phyloP scores from a whole-genome alignment of 2,888 invertebrate genomes.

The Podotricha telesiphe region DNA sequence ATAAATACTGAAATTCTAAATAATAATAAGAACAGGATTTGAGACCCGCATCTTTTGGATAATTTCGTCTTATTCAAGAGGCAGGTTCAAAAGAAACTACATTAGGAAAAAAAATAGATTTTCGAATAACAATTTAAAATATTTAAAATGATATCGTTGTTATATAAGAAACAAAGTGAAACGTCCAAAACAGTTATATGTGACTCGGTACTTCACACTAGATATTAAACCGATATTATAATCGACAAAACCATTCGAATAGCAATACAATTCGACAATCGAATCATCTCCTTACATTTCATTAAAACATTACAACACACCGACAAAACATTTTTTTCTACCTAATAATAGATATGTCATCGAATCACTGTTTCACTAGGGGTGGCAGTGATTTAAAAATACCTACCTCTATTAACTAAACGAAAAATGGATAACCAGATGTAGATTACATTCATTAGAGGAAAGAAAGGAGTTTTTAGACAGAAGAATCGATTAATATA shows the following conservation, averaged over 20 bases:
- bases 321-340: constrained; percentile 74
- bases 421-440: constrained; percentile 32
- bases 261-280: constrained; percentile 38
- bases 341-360: constrained; percentile 82
- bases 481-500: constrained; percentile 14
- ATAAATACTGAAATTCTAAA: neutral
- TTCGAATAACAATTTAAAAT: constrained; percentile 1
- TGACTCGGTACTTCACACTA: constrained; percentile 35
- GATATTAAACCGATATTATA: constrained; percentile 39
- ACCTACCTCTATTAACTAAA: constrained; percentile 43
- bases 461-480: too few species aligned
- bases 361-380: constrained; percentile 77
- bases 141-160: constrained; percentile 13
- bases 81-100: too few species aligned
- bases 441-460: too few species aligned
- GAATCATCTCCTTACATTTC: constrained; percentile 44
- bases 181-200: constrained; percentile 25
- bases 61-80: neutral
- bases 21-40: neutral
- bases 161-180: constrained; percentile 29
- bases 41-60: neutral
- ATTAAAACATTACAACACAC: constrained; percentile 57
- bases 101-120: too few species aligned
- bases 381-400: constrained; percentile 65
- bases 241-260: constrained; percentile 40